Evolutionary conservation across 2,113 vertebrate species (phyloP).

Genomic region (Climacteris rufus): DNA sequence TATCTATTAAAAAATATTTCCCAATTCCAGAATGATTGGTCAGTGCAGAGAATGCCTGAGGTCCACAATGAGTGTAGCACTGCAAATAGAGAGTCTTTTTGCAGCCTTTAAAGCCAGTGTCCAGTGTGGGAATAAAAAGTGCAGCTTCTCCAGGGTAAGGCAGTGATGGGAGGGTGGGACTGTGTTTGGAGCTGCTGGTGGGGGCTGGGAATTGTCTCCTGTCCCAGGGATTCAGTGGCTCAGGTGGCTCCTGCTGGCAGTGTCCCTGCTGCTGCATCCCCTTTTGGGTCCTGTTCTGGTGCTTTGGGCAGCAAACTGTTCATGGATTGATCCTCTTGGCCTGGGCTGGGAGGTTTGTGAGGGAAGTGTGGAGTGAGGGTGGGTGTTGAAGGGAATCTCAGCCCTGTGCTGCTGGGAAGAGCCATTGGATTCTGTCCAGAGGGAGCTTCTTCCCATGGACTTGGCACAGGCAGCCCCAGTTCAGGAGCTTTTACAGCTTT

Average conservation of each 20-base stretch:
- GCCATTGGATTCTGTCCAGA: neutral
- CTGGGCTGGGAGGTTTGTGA: neutral
- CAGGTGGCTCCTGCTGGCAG: neutral
- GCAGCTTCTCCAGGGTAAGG: neutral
- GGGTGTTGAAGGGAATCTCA: neutral
- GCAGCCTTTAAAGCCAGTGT: neutral
- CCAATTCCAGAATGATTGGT: neutral
- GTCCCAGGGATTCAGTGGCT: neutral
- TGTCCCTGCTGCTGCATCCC: neutral
- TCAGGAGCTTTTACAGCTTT: neutral
- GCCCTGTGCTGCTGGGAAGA: neutral
- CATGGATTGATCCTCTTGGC: neutral
- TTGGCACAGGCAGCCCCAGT: neutral
- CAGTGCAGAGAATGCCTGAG: neutral
- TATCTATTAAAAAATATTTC: neutral
- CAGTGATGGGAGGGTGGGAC: neutral
- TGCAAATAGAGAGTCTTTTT: neutral
- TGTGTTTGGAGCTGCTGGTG: neutral
- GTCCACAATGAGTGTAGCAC: neutral
- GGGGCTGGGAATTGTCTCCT: neutral
- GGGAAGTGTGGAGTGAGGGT: too few species aligned
- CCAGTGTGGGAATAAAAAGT: neutral
- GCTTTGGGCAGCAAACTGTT: neutral
- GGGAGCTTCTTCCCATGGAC: neutral
- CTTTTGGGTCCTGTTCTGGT: neutral